These are phyloP conservation scores for Neoniphon sammara DNA, from an alignment of 2,797 vertebrate species.

Conservation along the genomic window DNA sequence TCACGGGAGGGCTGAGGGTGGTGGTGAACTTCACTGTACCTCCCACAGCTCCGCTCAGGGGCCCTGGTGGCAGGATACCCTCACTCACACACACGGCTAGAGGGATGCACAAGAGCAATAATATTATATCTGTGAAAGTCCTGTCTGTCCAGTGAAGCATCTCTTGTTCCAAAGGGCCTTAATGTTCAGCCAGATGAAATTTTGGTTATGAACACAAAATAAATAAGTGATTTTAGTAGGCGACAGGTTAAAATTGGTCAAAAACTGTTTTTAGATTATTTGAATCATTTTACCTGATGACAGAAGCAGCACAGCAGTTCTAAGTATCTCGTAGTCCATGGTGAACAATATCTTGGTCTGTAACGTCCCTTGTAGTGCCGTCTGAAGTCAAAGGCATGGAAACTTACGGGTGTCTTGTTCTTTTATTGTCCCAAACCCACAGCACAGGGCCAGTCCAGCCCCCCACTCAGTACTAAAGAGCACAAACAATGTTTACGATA, in stretches of 20 bases:
- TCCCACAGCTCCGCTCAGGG: slow-evolving; percentile 62
- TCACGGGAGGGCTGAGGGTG: slow-evolving; percentile 46
- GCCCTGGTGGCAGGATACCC: slow-evolving; percentile 59
- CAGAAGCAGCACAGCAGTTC: slow-evolving; percentile 40
- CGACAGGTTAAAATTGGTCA: neutral
- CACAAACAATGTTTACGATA: slow-evolving; percentile 49
- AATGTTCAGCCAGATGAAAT: too few species aligned
- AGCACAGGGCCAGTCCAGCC: slow-evolving; percentile 14
- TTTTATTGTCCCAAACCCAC: slow-evolving; percentile 63
- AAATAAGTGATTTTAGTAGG: too few species aligned
- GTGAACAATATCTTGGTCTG: neutral
- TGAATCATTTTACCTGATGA: slow-evolving; percentile 59
- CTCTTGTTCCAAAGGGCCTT: too few species aligned
- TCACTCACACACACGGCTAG: slow-evolving; percentile 52
- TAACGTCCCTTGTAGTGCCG: neutral
- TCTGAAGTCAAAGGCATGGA: slow-evolving; percentile 2
- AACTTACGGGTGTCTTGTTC: slow-evolving; percentile 3
- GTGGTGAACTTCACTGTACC: slow-evolving; percentile 65
- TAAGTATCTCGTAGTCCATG: slow-evolving; percentile 36
- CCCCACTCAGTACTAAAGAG: slow-evolving; percentile 33
- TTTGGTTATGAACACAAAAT: too few species aligned
- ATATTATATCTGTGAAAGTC: neutral
- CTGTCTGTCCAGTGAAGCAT: neutral
- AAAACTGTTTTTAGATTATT: neutral
- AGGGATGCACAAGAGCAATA: neutral